Evolutionary conservation across 2,888 invertebrate genomes (phyloP).

Genomic region (Linnaemya vulpina): DNA sequence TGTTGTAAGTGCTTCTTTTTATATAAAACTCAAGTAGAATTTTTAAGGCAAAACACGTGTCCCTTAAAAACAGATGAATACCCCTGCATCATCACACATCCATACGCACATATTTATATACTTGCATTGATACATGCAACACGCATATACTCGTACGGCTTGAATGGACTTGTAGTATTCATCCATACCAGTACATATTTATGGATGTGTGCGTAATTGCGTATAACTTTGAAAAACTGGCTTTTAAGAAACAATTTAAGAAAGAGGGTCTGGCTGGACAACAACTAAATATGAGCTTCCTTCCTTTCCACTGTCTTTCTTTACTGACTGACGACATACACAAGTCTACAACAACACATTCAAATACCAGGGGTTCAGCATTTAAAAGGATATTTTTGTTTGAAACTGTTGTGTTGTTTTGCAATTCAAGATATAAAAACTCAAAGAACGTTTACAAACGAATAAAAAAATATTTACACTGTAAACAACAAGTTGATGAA

Average conservation of each 20-base stretch:
- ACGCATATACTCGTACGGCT: too few relatives aligned
- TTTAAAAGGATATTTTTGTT: slow-evolving; percentile 19
- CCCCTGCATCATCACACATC: too few relatives aligned
- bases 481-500: slow-evolving; percentile 1
- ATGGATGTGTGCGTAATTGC: not conserved
- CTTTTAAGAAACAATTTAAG: not conserved
- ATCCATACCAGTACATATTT: not conserved
- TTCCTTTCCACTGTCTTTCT: not conserved
- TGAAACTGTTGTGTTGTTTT: not conserved
- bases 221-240: not conserved
- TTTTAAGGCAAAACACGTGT: slow-evolving; percentile 43
- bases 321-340: slow-evolving; percentile 19
- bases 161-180: too few relatives aligned
- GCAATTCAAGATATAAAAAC: not conserved
- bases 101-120: too few relatives aligned
- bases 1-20: not conserved
- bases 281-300: not conserved
- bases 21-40: not conserved
- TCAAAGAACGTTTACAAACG: not conserved
- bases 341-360: slow-evolving; percentile 64
- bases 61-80: too few relatives aligned
- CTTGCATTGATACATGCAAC: too few relatives aligned
- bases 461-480: slow-evolving; percentile 8
- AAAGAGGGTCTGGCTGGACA: not conserved
- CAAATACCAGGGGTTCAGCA: slow-evolving; percentile 63